Evolutionary conservation across 2,888 invertebrate genomes (phyloP).

Genomic region (Cosmorhoe ocellata): DNA sequence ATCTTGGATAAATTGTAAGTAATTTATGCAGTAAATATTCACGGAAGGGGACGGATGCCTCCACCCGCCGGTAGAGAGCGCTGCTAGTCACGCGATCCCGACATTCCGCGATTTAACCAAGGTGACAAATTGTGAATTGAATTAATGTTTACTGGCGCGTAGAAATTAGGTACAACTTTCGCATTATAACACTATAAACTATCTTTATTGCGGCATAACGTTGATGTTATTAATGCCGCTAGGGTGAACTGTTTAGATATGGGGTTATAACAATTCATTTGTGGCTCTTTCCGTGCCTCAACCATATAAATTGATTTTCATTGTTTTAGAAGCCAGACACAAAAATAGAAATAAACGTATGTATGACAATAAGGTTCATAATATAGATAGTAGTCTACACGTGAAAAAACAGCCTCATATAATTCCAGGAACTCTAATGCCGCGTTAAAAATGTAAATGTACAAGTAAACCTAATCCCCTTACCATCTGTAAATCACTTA

Average conservation of each 20-base stretch:
- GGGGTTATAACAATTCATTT: slow-evolving; percentile 18
- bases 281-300: slow-evolving; percentile 12
- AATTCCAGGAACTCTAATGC: slow-evolving; percentile 12
- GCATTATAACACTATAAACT: slow-evolving; percentile 44
- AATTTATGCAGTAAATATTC: slow-evolving; percentile 74
- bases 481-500: slow-evolving; percentile 42
- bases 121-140: slow-evolving; percentile 77
- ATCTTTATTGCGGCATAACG: slow-evolving; percentile 36
- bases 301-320: slow-evolving; percentile 3
- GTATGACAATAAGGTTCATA: not conserved
- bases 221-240: slow-evolving; percentile 25
- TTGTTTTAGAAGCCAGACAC: not conserved
- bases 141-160: slow-evolving; percentile 68
- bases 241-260: slow-evolving; percentile 18
- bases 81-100: slow-evolving; percentile 68
- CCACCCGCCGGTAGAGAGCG: slow-evolving; percentile 40
- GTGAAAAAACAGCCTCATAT: not conserved
- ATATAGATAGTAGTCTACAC: not conserved
- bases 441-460: slow-evolving; percentile 33
- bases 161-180: slow-evolving; percentile 56
- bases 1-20: slow-evolving; percentile 50
- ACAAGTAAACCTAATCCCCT: slow-evolving; percentile 35
- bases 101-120: slow-evolving; percentile 70
- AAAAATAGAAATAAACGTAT: too few species aligned
- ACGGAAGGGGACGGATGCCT: slow-evolving; percentile 60